A percentile compares a stretch with the other conserved stretches of the same genome.
Evolutionary conservation across 2,888 invertebrate genomes (phyloP).

Genomic region (Catocala fraxini): DNA sequence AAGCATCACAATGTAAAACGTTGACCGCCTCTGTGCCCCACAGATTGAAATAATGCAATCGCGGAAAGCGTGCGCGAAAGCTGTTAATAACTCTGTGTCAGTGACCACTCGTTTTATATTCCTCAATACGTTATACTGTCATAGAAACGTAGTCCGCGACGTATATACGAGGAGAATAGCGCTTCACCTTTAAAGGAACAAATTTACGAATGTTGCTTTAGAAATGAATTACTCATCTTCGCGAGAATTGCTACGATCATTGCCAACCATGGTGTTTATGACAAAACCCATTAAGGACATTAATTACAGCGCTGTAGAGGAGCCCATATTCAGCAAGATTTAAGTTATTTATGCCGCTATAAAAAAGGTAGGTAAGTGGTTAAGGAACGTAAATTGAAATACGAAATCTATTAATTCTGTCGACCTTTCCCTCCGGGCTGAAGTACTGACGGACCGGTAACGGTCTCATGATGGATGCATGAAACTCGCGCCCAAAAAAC

Average conservation of each 20-base stretch:
- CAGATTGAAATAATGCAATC: conserved; percentile 15
- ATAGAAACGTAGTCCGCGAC: background rate
- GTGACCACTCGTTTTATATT: conserved; percentile 4
- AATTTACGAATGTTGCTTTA: too few species aligned
- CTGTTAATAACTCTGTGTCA: conserved; percentile 5
- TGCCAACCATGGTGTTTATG: background rate
- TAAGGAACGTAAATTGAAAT: conserved; percentile 38
- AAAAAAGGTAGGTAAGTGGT: conserved; percentile 18
- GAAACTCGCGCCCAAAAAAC: conserved; percentile 61
- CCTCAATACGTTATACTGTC: background rate
- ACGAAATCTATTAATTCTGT: conserved; percentile 53
- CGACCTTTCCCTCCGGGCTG: conserved; percentile 47
- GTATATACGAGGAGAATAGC: too few species aligned
- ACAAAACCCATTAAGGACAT: conserved; percentile 12
- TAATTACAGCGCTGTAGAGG: conserved; percentile 7
- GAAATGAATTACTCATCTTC: background rate
- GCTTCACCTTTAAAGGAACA: too few species aligned
- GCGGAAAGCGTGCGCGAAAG: conserved; percentile 5
- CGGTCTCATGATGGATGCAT: conserved; percentile 63
- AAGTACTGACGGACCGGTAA: conserved; percentile 49
- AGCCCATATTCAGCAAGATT: conserved; percentile 7
- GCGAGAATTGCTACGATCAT: background rate
- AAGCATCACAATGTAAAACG: conserved; percentile 12
- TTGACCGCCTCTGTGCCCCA: conserved; percentile 8
- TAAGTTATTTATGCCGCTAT: conserved; percentile 19